Evolutionary conservation across 2,113 vertebrate genomes (phyloP).

Genomic region (Pseudopodoces humilis): DNA sequence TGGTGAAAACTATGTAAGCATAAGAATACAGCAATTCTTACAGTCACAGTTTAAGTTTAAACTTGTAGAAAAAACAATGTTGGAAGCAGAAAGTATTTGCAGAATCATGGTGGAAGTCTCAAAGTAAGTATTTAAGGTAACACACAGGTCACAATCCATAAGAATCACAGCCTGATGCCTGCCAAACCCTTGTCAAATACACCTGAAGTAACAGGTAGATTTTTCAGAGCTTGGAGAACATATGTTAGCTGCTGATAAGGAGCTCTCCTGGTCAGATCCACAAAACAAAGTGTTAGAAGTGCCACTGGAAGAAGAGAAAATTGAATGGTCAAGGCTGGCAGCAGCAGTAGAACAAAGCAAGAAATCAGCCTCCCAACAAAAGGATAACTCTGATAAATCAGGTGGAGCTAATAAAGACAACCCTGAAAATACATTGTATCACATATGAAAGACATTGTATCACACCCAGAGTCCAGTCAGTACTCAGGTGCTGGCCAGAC

Average conservation of each 20-base stretch:
- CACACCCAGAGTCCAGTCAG: background rate
- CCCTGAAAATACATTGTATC: background rate
- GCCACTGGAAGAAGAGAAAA: background rate
- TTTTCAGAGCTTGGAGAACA: background rate
- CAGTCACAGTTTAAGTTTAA: background rate
- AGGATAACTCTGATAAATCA: background rate
- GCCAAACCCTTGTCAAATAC: background rate
- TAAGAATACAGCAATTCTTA: background rate
- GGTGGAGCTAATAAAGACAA: background rate
- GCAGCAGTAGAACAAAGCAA: background rate
- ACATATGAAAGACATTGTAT: background rate
- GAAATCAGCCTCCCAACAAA: background rate
- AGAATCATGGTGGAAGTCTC: background rate
- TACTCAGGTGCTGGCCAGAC: fast-evolving
- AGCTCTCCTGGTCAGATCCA: background rate
- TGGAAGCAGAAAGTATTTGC: background rate
- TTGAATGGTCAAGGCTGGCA: background rate
- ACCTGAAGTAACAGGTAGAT: background rate
- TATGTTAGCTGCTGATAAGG: background rate
- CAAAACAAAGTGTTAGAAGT: background rate
- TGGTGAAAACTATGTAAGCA: background rate
- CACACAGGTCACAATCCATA: background rate
- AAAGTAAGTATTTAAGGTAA: background rate
- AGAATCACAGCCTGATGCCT: background rate
- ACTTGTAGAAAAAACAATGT: background rate